Evolutionary conservation across 2,113 vertebrate genomes (phyloP).

Genomic region (Pangasianodon hypophthalmus): DNA sequence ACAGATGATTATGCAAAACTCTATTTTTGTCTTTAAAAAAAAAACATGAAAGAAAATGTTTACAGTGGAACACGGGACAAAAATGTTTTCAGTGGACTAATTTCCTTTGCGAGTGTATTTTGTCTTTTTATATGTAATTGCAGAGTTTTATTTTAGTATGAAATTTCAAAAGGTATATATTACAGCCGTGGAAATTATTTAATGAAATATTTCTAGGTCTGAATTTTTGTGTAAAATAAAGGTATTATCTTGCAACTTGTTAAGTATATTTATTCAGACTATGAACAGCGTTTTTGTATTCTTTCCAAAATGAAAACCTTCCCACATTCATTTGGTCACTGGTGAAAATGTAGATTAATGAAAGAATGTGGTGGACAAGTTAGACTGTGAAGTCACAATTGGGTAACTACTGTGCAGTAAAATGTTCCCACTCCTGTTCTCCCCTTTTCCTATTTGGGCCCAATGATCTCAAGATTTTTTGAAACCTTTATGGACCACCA

Average conservation of each 20-base stretch:
- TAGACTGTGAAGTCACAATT: conserved; percentile 59
- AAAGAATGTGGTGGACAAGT: conserved; percentile 56
- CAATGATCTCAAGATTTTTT: conserved; percentile 26
- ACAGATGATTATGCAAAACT: conserved; percentile 89
- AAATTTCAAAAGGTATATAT: conserved; percentile 86
- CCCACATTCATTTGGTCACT: conserved; percentile 80
- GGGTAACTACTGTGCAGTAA: conserved; percentile 62
- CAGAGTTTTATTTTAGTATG: conserved; percentile 99
- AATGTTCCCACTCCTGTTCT: conserved; percentile 30
- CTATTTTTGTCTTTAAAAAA: conserved; percentile 72
- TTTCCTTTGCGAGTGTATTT: conserved; percentile 92
- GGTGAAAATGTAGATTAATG: conserved; percentile 65
- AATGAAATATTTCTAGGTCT: conserved; percentile 89
- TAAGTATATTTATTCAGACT: conserved; percentile 98
- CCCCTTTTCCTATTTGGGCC: conserved; percentile 49
- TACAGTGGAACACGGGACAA: conserved; percentile 86
- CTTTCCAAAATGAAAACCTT: conserved; percentile 83
- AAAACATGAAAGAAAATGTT: conserved; percentile 74
- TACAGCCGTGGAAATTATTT: conserved; percentile 89
- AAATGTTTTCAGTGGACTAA: conserved; percentile 90
- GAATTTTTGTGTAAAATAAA: conserved; percentile 93
- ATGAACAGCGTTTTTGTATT: conserved; percentile 83
- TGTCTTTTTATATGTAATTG: conserved; percentile 96
- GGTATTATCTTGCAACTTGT: conserved; percentile 91
- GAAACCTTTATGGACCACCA: conserved; percentile 43